Evolutionary conservation across 1,140 invertebrate species (phyloP).

Genomic region (Caenorhabditis tropicalis): DNA sequence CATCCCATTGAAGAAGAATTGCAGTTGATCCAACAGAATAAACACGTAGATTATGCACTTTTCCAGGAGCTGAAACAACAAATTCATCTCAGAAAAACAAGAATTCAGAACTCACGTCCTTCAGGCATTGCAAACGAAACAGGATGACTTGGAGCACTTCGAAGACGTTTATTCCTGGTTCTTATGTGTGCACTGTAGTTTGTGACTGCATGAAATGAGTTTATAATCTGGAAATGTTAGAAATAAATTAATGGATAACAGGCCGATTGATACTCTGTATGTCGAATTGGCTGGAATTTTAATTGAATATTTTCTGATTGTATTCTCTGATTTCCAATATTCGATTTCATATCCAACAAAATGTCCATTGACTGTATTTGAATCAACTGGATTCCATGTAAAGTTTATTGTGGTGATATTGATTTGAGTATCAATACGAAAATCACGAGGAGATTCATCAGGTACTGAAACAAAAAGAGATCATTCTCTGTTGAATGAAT

Average conservation of each 20-base stretch:
- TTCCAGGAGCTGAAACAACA: conserved; percentile 63
- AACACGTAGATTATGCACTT: conserved; percentile 68
- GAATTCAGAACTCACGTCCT: conserved; percentile 60
- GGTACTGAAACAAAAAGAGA: conserved; percentile 60
- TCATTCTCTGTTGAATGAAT: neutral
- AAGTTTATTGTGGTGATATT: conserved; percentile 64
- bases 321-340: conserved; percentile 62
- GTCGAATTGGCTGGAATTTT: conserved; percentile 16
- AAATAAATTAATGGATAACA: no score
- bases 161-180: conserved; percentile 62
- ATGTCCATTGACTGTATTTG: conserved; percentile 59
- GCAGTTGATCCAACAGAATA: conserved; percentile 65
- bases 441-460: conserved; percentile 55
- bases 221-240: neutral
- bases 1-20: conserved; percentile 67
- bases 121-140: conserved; percentile 69
- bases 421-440: conserved; percentile 55
- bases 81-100: neutral
- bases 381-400: conserved; percentile 61
- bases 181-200: conserved; percentile 65
- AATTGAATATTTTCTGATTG: conserved; percentile 45
- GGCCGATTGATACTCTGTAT: neutral
- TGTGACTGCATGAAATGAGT: conserved; percentile 23
- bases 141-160: conserved; percentile 57
- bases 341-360: conserved; percentile 68